phyloP scores from a whole-genome alignment of 2,797 vertebrate species.

The Acestrorhynchus altus region DNA sequence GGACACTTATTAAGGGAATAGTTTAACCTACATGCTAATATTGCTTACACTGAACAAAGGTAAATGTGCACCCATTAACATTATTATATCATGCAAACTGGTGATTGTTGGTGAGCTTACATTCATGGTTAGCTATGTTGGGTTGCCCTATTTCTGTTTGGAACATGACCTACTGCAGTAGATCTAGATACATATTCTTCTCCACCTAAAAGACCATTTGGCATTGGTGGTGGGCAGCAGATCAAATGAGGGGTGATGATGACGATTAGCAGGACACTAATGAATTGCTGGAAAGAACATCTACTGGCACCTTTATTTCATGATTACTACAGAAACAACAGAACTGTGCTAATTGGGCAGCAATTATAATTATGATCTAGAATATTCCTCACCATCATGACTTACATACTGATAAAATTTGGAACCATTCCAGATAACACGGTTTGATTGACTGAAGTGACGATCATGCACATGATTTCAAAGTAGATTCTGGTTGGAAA shows the following conservation, averaged over 20 bases:
- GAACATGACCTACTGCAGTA: neutral
- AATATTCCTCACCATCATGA: neutral
- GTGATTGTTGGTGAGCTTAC: neutral
- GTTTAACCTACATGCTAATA: neutral
- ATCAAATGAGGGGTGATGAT: neutral
- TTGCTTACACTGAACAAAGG: neutral
- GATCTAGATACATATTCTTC: neutral
- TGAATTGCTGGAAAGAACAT: neutral
- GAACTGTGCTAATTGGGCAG: neutral
- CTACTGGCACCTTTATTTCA: neutral
- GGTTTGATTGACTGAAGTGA: too few relatives aligned
- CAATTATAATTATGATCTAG: neutral
- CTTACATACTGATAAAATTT: neutral
- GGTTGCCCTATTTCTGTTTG: neutral
- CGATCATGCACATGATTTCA: too few relatives aligned
- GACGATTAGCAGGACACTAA: neutral
- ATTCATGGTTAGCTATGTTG: neutral
- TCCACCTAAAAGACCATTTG: constrained; percentile 7
- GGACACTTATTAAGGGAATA: constrained; percentile 50
- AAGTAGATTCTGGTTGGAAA: too few relatives aligned
- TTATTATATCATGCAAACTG: neutral
- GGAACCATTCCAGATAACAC: too few relatives aligned
- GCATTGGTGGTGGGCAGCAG: neutral
- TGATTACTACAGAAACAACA: neutral
- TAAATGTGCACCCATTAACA: neutral